These are phyloP conservation scores for Pinctada fucata DNA, from an alignment of 2,888 invertebrate genomes.

Conservation along the genomic window DNA sequence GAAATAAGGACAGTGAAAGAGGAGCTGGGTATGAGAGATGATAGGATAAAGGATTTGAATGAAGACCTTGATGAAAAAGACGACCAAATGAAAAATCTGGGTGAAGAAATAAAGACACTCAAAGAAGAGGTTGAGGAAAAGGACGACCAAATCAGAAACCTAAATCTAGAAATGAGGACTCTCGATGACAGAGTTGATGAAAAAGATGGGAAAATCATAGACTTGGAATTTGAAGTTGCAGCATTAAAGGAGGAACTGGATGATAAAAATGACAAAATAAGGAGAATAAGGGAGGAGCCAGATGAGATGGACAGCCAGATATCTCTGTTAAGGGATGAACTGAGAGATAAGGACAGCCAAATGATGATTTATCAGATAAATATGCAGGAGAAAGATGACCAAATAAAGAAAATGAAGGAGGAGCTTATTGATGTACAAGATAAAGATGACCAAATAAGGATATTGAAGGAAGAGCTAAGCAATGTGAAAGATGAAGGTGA, in stretches of 20 bases:
- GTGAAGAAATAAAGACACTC: constrained; percentile 68
- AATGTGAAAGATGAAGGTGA: constrained; percentile 37
- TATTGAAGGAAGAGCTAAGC: constrained; percentile 37
- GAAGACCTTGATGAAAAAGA: constrained; percentile 62
- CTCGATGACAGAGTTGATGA: neutral
- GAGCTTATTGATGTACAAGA: neutral
- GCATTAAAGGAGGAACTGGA: neutral
- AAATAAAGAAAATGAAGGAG: constrained; percentile 31
- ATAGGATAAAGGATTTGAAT: constrained; percentile 30
- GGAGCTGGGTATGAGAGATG: constrained; percentile 37
- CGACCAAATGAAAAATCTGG: constrained; percentile 68
- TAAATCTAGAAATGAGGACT: constrained; percentile 76
- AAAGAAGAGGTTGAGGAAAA: constrained; percentile 54
- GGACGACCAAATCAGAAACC: neutral
- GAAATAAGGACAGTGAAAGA: constrained; percentile 33
- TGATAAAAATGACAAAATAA: constrained; percentile 18
- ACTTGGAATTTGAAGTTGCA: neutral
- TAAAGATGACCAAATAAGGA: constrained; percentile 33
- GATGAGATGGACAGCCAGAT: neutral
- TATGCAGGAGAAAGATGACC: constrained; percentile 50
- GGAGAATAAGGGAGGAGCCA: neutral
- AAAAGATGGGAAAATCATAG: neutral
- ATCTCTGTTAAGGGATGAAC: neutral
- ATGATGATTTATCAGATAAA: constrained; percentile 22
- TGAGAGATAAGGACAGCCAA: constrained; percentile 36